Percentiles rank a stretch among this genome's conserved stretches.
Evolutionary conservation across 1,140 invertebrate species (phyloP).

Genomic region (Diorhabda carinulata): DNA sequence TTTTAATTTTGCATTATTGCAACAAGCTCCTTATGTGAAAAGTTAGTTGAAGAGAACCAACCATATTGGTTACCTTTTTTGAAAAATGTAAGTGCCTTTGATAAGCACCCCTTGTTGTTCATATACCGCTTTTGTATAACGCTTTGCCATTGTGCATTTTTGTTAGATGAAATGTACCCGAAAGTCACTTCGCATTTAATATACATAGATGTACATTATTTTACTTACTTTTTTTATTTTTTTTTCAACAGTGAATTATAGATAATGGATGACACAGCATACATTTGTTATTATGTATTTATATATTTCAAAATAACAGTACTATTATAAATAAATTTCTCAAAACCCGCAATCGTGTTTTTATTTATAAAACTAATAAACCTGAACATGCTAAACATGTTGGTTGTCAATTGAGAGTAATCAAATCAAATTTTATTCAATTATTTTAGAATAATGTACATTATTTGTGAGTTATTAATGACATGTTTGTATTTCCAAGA

Average conservation of each 20-base stretch:
- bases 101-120: slow-evolving; percentile 22
- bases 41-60: too few relatives aligned
- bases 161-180: slow-evolving; percentile 19
- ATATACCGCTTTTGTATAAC: slow-evolving; percentile 35
- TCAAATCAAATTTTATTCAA: too few relatives aligned
- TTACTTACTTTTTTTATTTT: slow-evolving; percentile 31
- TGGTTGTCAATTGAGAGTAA: too few relatives aligned
- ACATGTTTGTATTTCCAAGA: too few relatives aligned
- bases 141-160: slow-evolving; percentile 35
- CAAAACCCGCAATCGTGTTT: slow-evolving; percentile 13
- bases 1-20: too few relatives aligned
- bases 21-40: too few relatives aligned
- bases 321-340: slow-evolving; percentile 28
- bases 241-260: slow-evolving; percentile 35
- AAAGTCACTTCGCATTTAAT: slow-evolving; percentile 34
- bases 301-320: slow-evolving; percentile 36
- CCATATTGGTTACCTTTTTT: too few relatives aligned
- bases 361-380: neutral
- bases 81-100: slow-evolving; percentile 25
- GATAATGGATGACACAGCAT: slow-evolving; percentile 39
- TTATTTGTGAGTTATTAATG: too few relatives aligned
- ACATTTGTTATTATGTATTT: slow-evolving; percentile 33
- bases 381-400: too few relatives aligned
- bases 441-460: too few relatives aligned
- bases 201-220: slow-evolving; percentile 32